A percentile compares a stretch with the other conserved stretches of the same genome.
Conservation (phyloP, 2,113 vertebrate species). For the Bombycilla garrulus region DNA sequence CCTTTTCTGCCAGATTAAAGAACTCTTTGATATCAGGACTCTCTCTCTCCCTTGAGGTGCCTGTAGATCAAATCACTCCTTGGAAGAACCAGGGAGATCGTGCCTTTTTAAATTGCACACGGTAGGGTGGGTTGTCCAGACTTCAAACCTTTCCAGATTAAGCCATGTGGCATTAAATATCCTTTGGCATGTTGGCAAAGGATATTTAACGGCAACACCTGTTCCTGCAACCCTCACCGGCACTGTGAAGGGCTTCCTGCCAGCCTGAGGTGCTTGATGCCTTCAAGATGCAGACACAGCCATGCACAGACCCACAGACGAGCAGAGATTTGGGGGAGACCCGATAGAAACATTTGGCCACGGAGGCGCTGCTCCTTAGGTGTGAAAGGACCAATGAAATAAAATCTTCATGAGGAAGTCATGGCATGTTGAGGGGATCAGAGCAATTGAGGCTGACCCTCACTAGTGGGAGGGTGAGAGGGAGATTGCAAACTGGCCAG, state of each 20-base stretch:
- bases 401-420: not conserved
- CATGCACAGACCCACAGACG: rapidly evolving
- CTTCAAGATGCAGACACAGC: not conserved
- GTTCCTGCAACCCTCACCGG: not conserved
- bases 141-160: not conserved
- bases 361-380: not conserved
- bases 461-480: not conserved
- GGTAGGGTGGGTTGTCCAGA: not conserved
- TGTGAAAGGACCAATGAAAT: not conserved
- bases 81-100: not conserved
- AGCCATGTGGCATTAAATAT: not conserved
- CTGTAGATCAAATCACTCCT: constrained; percentile 10
- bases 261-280: rapidly evolving
- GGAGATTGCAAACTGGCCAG: not conserved
- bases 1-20: constrained; percentile 48
- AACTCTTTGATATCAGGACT: constrained; percentile 38
- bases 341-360: rapidly evolving
- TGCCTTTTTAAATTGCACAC: not conserved
- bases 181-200: not conserved
- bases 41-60: constrained; percentile 9
- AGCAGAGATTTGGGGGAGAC: not conserved
- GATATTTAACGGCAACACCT: not conserved
- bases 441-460: not conserved
- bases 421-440: not conserved
- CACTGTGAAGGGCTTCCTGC: not conserved